Percentiles rank a stretch among this genome's conserved stretches.
Evolutionary conservation across 1,140 invertebrate species (phyloP).

Genomic region (Odontomachus brunneus): DNA sequence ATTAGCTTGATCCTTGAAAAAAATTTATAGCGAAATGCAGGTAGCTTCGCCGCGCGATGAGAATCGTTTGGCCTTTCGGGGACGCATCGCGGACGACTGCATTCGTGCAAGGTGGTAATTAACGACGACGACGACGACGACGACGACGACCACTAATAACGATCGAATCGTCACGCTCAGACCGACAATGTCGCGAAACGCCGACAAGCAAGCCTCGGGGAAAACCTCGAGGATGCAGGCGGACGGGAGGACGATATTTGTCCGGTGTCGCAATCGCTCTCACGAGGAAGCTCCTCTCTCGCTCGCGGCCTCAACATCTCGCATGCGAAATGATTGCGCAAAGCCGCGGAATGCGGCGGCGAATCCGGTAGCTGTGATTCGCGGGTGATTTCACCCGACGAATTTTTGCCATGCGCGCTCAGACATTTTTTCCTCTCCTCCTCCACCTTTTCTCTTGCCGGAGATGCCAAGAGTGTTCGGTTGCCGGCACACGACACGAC

Average conservation of each 20-base stretch:
- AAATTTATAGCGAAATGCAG: slow-evolving; percentile 30
- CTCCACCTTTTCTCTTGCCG: slow-evolving; percentile 23
- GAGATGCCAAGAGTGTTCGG: slow-evolving; percentile 64
- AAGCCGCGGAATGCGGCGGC: slow-evolving; percentile 25
- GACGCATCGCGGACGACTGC: not conserved
- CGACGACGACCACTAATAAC: not conserved
- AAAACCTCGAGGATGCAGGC: not conserved
- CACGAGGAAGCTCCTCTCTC: not conserved
- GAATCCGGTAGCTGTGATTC: slow-evolving; percentile 7
- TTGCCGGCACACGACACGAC: slow-evolving; percentile 72
- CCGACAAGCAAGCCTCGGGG: not conserved
- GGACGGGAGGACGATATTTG: slow-evolving; percentile 1
- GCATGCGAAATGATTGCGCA: slow-evolving; percentile 26
- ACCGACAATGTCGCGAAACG: slow-evolving; percentile 1
- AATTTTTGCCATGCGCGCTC: not conserved
- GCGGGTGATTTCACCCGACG: slow-evolving; percentile 14
- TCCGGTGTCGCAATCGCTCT: not conserved
- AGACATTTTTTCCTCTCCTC: slow-evolving; percentile 16
- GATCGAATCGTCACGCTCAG: not conserved
- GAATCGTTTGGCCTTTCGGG: slow-evolving; percentile 24
- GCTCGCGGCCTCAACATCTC: not conserved
- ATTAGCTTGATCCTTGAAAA: slow-evolving; percentile 11
- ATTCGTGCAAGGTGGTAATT: not conserved
- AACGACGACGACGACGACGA: not conserved
- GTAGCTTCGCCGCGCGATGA: not conserved